A percentile compares a stretch with the other conserved stretches of the same genome.
Evolutionary conservation across 2,797 vertebrate genomes (phyloP).

Genomic region (Sebastes miniatus): DNA sequence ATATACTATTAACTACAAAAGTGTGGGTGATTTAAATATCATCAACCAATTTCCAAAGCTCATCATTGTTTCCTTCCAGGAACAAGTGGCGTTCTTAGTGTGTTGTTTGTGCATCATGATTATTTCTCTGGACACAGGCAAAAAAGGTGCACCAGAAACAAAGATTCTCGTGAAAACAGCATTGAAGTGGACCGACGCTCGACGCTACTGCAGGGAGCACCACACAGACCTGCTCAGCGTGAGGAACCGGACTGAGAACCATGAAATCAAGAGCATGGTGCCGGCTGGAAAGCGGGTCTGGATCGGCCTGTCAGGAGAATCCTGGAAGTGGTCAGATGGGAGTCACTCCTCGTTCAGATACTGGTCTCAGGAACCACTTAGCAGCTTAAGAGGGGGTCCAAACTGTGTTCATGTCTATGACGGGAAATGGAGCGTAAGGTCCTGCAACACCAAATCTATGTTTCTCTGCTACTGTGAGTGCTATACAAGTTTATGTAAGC

Average conservation of each 20-base stretch:
- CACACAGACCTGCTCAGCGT: conserved; percentile 40
- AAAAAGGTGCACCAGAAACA: not conserved
- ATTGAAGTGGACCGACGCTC: conserved; percentile 17
- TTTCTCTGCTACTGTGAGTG: conserved; percentile 31
- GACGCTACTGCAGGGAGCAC: conserved; percentile 7
- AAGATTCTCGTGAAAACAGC: not conserved
- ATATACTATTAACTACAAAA: not conserved
- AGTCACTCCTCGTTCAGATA: conserved; percentile 4
- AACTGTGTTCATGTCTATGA: not conserved
- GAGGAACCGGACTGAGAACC: not conserved
- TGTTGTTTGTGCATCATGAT: not conserved
- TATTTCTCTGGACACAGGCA: conserved; percentile 8
- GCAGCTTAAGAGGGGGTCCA: not conserved
- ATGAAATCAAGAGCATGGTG: not conserved
- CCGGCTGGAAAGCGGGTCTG: not conserved
- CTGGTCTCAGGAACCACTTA: not conserved
- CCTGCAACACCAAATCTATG: conserved; percentile 6
- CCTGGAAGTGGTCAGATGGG: conserved; percentile 53
- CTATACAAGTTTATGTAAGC: not conserved
- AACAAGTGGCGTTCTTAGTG: not conserved
- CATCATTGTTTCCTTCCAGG: not conserved
- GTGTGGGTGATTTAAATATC: not conserved
- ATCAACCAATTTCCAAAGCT: not conserved
- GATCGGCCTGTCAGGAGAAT: conserved; percentile 38
- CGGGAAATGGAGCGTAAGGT: not conserved